phyloP scores from a whole-genome alignment of 2,797 vertebrate genomes.

The Oreortyx pictus region DNA sequence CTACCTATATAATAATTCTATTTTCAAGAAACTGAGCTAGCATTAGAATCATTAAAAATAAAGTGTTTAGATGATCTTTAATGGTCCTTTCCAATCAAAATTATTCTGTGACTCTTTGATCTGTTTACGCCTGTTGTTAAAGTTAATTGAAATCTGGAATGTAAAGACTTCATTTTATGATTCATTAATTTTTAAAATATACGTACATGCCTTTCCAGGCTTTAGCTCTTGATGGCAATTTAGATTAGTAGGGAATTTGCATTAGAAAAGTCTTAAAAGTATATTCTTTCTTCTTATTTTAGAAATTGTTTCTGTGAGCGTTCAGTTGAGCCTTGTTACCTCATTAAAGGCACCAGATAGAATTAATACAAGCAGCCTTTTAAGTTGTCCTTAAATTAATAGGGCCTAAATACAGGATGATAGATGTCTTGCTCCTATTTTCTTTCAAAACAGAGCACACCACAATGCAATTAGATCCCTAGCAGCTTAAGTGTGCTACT shows the following conservation, averaged over 20 bases:
- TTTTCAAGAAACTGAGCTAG: background rate
- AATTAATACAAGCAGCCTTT: background rate
- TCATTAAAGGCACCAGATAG: background rate
- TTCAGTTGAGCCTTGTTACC: background rate
- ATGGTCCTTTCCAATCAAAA: background rate
- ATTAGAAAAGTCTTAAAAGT: background rate
- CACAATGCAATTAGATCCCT: background rate
- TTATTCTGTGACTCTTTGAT: background rate
- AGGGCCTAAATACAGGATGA: background rate
- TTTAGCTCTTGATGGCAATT: background rate
- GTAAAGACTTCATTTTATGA: background rate
- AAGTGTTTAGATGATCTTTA: background rate
- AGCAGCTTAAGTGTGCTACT: rapidly evolving
- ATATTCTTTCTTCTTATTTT: background rate
- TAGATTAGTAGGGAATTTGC: background rate
- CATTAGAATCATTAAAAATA: background rate
- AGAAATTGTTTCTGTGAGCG: background rate
- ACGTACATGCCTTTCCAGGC: background rate
- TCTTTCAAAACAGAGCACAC: background rate
- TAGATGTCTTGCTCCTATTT: background rate
- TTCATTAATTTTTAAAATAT: background rate
- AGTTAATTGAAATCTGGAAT: background rate
- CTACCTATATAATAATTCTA: background rate
- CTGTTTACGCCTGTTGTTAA: background rate
- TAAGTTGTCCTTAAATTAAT: background rate